Conservation (phyloP, 1,140 invertebrate species). For the Drosophila sulfurigaster region DNA sequence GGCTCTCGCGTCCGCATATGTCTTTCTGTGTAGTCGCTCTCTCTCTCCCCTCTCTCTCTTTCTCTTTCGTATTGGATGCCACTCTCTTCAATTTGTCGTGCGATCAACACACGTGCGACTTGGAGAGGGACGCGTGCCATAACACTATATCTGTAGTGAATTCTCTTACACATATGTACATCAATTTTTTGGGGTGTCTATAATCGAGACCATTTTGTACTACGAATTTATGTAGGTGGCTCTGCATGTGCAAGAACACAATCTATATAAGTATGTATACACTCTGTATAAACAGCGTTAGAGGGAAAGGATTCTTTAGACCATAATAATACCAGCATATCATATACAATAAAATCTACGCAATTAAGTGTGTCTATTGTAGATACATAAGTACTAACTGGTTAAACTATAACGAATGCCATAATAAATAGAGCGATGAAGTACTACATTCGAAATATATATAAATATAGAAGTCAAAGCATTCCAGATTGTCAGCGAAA, state of each 20-base stretch:
- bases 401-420: too few relatives aligned
- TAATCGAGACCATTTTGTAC: conserved; percentile 36
- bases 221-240: not conserved
- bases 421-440: too few relatives aligned
- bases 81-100: conserved; percentile 14
- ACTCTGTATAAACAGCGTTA: conserved; percentile 6
- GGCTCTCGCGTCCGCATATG: not conserved
- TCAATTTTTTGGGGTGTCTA: conserved; percentile 46
- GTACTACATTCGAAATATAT: too few relatives aligned
- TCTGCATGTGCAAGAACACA: conserved; percentile 20
- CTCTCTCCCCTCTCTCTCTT: conserved; percentile 21
- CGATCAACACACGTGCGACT: conserved; percentile 62
- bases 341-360: too few relatives aligned
- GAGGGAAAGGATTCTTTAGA: not conserved
- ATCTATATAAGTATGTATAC: conserved; percentile 12
- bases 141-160: conserved; percentile 62
- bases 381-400: too few relatives aligned
- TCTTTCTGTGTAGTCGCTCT: conserved; percentile 23
- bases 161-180: conserved; percentile 51
- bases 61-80: conserved; percentile 11
- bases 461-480: too few relatives aligned
- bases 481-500: too few relatives aligned
- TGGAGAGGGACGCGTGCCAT: conserved; percentile 65
- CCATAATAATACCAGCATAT: too few relatives aligned
- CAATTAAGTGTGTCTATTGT: too few relatives aligned